Evolutionary conservation across 2,797 vertebrate genomes (phyloP).

Genomic region (Trichosurus vulpecula): DNA sequence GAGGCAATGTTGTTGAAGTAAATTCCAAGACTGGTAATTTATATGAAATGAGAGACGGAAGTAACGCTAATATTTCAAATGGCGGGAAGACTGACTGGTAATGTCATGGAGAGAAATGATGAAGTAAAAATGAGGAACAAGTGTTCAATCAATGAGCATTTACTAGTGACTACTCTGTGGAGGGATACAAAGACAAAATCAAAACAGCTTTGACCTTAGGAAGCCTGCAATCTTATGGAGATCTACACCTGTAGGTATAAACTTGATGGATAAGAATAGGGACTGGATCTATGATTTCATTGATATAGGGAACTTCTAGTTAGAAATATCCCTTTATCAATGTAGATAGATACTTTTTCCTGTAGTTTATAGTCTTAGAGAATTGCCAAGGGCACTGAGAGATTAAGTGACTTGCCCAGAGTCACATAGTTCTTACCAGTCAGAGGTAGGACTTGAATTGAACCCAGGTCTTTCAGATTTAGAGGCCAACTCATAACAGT

Average conservation of each 20-base stretch:
- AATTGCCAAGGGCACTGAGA: background rate
- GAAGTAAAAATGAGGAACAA: background rate
- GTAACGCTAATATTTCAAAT: background rate
- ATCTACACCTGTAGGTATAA: background rate
- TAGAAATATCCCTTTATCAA: background rate
- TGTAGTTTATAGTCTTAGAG: background rate
- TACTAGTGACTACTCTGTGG: background rate
- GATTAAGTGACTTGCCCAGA: background rate
- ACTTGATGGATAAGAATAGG: background rate
- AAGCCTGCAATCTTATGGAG: background rate
- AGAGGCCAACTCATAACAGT: background rate
- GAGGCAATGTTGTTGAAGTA: background rate
- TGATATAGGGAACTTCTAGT: background rate
- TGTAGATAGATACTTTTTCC: background rate
- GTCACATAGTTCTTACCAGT: background rate
- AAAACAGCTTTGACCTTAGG: background rate
- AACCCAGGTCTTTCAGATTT: background rate
- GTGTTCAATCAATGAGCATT: background rate
- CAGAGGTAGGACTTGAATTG: background rate
- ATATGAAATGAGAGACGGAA: background rate
- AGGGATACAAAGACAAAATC: background rate
- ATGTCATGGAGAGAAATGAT: background rate
- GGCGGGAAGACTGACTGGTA: background rate
- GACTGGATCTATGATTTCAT: background rate
- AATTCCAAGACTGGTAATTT: background rate